phyloP scores from a whole-genome alignment of 2,888 invertebrate genomes.

The Sialis lutaria region DNA sequence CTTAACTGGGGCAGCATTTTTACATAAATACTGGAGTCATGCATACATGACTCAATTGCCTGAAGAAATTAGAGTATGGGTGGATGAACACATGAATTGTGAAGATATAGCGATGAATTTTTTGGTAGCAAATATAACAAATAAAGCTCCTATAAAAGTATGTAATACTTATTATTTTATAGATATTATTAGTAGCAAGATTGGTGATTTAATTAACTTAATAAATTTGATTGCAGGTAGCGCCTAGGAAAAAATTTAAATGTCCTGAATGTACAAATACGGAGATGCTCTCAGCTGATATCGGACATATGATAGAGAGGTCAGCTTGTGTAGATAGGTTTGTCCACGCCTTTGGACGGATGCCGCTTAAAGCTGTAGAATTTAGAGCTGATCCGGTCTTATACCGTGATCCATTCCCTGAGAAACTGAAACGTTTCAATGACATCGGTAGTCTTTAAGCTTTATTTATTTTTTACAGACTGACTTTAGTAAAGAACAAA shows the following conservation, averaged over 20 bases:
- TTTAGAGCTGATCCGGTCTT: conserved; percentile 91
- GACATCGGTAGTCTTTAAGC: conserved; percentile 72
- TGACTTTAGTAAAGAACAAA: too few species aligned
- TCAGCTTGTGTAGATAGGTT: conserved; percentile 73
- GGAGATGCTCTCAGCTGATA: conserved; percentile 85
- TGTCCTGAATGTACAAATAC: conserved; percentile 89
- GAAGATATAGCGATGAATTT: conserved; percentile 99
- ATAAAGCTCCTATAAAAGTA: conserved; percentile 85
- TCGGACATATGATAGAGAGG: conserved; percentile 82
- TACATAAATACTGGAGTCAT: conserved; percentile 93
- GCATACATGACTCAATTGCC: conserved; percentile 85
- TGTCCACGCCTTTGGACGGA: conserved; percentile 60
- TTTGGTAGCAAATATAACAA: conserved; percentile 80
- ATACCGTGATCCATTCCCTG: conserved; percentile 71
- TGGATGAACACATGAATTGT: conserved; percentile 92
- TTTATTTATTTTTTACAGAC: neutral
- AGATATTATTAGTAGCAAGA: neutral
- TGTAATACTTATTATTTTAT: neutral
- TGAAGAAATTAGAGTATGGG: conserved; percentile 68
- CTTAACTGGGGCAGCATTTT: conserved; percentile 89
- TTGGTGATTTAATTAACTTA: neutral
- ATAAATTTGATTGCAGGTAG: conserved; percentile 39
- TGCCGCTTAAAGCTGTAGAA: conserved; percentile 79
- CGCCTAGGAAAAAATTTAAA: conserved; percentile 91
- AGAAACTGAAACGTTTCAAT: conserved; percentile 73